phyloP scores from a whole-genome alignment of 2,888 invertebrate species.

The Empis livida region DNA sequence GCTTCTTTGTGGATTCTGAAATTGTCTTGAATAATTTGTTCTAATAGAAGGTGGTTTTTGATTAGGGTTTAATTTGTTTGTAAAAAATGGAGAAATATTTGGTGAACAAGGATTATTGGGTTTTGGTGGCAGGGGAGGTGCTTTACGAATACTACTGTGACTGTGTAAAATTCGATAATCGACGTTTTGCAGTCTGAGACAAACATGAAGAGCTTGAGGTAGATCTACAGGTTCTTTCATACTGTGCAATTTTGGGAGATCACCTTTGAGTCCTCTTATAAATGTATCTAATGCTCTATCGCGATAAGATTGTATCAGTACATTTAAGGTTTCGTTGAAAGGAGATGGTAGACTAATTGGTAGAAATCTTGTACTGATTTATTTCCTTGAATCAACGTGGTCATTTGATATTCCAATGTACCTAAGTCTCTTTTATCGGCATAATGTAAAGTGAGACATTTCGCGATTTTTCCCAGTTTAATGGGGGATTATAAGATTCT shows the following conservation, averaged over 20 bases:
- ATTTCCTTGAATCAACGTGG: constrained; percentile 5
- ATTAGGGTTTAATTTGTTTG: too few relatives aligned
- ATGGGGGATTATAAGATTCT: constrained; percentile 9
- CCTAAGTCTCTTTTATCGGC: constrained; percentile 8
- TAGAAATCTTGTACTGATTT: constrained; percentile 5
- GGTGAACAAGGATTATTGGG: not conserved
- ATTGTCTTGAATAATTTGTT: too few relatives aligned
- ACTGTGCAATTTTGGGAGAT: constrained; percentile 11
- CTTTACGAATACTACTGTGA: not conserved
- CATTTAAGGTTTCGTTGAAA: constrained; percentile 2
- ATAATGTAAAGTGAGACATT: constrained; percentile 9
- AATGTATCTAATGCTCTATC: constrained; percentile 9
- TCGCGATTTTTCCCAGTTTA: constrained; percentile 7
- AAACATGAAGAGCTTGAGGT: constrained; percentile 12
- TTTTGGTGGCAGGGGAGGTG: not conserved
- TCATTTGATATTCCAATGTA: constrained; percentile 10
- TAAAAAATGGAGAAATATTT: too few relatives aligned
- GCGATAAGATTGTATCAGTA: constrained; percentile 5
- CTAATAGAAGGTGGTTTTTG: not conserved
- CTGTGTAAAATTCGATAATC: not conserved
- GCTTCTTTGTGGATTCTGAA: too few relatives aligned
- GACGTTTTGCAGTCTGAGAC: constrained; percentile 10
- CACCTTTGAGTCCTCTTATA: constrained; percentile 8
- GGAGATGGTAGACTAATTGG: constrained; percentile 4
- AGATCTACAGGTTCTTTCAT: constrained; percentile 14